phyloP scores from a whole-genome alignment of 2,113 vertebrate species.

The Pachypanchax playfairii region DNA sequence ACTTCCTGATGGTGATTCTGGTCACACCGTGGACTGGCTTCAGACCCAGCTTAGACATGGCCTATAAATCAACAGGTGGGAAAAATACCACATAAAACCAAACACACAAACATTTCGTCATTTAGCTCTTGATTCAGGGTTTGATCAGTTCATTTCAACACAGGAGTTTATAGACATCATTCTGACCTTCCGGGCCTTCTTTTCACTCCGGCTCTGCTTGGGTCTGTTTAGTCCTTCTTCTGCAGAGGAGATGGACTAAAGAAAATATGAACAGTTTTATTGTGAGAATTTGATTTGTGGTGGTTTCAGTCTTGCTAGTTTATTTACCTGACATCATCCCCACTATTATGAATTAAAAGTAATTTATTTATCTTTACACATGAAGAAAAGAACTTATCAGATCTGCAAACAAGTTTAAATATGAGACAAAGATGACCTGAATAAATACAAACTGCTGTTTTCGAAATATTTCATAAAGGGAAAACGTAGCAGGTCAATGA shows the following conservation, averaged over 20 bases:
- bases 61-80: conserved; percentile 73
- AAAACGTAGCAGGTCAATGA: no score
- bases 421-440: no score
- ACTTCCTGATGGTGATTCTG: conserved; percentile 97
- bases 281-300: background rate
- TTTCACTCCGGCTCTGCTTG: conserved; percentile 97
- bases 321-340: no score
- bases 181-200: conserved; percentile 94
- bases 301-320: no score
- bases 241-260: conserved; percentile 78
- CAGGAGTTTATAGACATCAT: background rate
- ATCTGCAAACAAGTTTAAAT: no score
- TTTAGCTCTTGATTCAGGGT: background rate
- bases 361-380: no score
- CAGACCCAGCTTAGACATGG: conserved; percentile 96
- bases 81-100: background rate
- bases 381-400: no score
- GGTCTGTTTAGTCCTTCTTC: conserved; percentile 89
- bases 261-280: conserved; percentile 12
- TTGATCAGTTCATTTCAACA: background rate
- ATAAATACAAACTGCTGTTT: no score
- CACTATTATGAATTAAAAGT: no score
- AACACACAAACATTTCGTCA: background rate
- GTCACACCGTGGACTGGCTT: conserved; percentile 94
- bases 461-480: no score